These are phyloP conservation scores for Drosophila athabasca DNA, from an alignment of 1,140 invertebrate species.

Conservation along the genomic window DNA sequence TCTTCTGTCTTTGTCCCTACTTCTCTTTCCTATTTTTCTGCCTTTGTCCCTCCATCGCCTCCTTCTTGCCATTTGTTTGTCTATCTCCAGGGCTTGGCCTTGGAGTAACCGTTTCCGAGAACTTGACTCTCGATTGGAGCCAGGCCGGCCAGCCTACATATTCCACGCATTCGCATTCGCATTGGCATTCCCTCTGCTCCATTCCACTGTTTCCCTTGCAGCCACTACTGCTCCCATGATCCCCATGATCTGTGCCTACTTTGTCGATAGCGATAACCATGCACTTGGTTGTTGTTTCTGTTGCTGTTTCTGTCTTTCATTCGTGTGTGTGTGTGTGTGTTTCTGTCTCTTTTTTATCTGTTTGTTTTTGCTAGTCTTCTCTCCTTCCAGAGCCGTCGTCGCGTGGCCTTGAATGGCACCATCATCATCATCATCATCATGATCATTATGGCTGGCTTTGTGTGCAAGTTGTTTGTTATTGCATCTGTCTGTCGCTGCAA, in stretches of 20 bases:
- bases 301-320: slow-evolving; percentile 14
- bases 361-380: slow-evolving; percentile 49
- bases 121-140: slow-evolving; percentile 22
- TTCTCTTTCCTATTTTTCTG: not conserved
- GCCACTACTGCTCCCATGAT: not conserved
- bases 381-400: slow-evolving; percentile 11
- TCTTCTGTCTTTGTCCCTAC: slow-evolving; percentile 24
- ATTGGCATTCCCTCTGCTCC: too few species aligned
- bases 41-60: slow-evolving; percentile 22
- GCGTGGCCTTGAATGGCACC: slow-evolving; percentile 62
- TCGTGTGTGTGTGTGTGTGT: slow-evolving; percentile 4
- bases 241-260: slow-evolving; percentile 28
- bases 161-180: too few species aligned
- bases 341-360: slow-evolving; percentile 25
- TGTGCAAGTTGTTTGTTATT: slow-evolving; percentile 22
- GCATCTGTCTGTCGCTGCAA: slow-evolving; percentile 10
- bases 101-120: slow-evolving; percentile 78
- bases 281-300: slow-evolving; percentile 33
- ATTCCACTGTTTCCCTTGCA: not conserved
- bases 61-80: slow-evolving; percentile 40
- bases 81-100: slow-evolving; percentile 58
- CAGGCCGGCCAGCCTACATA: too few species aligned
- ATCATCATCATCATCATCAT: slow-evolving; percentile 25
- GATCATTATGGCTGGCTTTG: slow-evolving; percentile 10
- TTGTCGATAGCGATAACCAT: slow-evolving; percentile 48